These are phyloP conservation scores for Dicrurus megarhynchus DNA, from an alignment of 2,113 vertebrate species.

Conservation along the genomic window DNA sequence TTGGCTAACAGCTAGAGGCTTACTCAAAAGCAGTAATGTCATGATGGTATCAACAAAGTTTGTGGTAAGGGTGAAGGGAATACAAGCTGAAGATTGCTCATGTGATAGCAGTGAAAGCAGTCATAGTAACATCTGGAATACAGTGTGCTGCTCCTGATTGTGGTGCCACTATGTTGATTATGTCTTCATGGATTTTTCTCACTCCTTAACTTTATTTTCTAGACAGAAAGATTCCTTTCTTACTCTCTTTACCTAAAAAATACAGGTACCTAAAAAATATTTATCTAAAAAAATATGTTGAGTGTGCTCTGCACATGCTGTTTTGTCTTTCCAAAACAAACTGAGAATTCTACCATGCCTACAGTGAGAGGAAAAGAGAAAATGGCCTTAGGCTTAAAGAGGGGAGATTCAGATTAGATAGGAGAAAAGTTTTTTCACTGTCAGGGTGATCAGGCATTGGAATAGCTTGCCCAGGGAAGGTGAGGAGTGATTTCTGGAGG, in stretches of 20 bases:
- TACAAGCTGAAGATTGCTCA: background rate
- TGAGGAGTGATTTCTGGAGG: background rate
- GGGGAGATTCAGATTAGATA: background rate
- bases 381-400: background rate
- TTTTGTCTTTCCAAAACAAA: background rate
- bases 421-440: background rate
- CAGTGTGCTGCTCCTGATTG: background rate
- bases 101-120: background rate
- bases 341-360: background rate
- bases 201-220: background rate
- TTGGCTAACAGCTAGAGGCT: accelerated
- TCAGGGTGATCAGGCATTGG: background rate
- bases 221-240: background rate
- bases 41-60: background rate
- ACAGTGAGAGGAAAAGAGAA: background rate
- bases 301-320: accelerated
- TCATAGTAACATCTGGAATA: background rate
- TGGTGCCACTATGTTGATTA: background rate
- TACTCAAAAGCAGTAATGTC: background rate
- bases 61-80: background rate
- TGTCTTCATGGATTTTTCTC: background rate
- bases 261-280: background rate
- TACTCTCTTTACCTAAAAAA: background rate
- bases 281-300: background rate
- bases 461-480: background rate